Conservation (phyloP, 2,113 vertebrate species). For the Oryzias woworae region DNA sequence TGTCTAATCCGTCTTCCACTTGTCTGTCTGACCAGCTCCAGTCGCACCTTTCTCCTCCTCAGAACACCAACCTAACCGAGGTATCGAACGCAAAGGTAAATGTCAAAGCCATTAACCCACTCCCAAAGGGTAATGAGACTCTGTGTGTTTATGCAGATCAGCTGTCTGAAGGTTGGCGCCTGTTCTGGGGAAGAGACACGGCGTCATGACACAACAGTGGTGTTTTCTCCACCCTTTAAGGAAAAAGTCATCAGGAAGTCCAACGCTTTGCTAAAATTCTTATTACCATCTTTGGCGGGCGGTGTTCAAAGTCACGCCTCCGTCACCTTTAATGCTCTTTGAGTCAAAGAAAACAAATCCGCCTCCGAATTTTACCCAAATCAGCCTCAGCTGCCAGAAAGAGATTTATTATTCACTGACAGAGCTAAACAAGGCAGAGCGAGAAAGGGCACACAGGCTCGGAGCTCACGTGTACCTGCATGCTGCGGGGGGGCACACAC, state of each 20-base stretch:
- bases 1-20: conserved; percentile 5
- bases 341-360: neutral
- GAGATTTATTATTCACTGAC: conserved; percentile 10
- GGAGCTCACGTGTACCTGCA: too few relatives aligned
- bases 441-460: neutral
- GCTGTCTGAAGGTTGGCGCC: conserved; percentile 16
- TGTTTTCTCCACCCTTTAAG: conserved; percentile 15
- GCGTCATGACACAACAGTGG: conserved; percentile 3
- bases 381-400: neutral
- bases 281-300: neutral
- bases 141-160: conserved; percentile 36
- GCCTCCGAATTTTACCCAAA: neutral
- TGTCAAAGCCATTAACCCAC: conserved; percentile 45
- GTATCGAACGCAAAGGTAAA: conserved; percentile 34
- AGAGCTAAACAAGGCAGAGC: conserved; percentile 22
- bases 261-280: conserved; percentile 6
- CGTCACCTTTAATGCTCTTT: conserved; percentile 2
- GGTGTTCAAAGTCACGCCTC: conserved; percentile 7
- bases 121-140: conserved; percentile 46
- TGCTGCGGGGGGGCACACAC: too few relatives aligned
- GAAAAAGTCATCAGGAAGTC: conserved; percentile 20
- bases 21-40: conserved; percentile 4
- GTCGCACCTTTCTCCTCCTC: conserved; percentile 6
- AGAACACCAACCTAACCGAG: neutral
- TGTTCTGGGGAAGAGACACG: neutral